phyloP scores from a whole-genome alignment of 2,797 vertebrate genomes.

The Sardinella longiceps region DNA sequence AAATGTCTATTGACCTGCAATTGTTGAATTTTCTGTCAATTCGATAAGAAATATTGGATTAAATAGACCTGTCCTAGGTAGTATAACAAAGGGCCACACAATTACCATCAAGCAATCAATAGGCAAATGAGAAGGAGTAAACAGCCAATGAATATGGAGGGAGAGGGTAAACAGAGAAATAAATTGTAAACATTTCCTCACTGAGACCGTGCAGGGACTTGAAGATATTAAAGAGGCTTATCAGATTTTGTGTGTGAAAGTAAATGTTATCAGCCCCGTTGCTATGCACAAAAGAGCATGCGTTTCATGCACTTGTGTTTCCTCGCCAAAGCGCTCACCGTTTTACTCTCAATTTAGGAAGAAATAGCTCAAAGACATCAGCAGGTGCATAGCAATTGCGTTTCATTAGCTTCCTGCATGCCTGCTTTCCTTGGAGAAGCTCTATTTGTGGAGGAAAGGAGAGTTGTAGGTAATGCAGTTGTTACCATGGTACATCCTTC shows the following conservation, averaged over 20 bases:
- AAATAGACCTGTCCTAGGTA: neutral
- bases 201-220: conserved; percentile 40
- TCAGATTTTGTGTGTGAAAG: conserved; percentile 42
- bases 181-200: conserved; percentile 40
- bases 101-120: conserved; percentile 32
- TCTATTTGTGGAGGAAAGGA: neutral
- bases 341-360: conserved; percentile 50
- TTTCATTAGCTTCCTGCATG: conserved; percentile 6
- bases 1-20: neutral
- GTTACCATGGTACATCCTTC: neutral
- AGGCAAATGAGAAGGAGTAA: conserved; percentile 36
- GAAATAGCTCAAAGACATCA: neutral
- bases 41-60: neutral
- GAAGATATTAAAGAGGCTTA: conserved; percentile 48
- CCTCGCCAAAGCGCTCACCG: conserved; percentile 13
- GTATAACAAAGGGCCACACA: neutral
- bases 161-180: conserved; percentile 39
- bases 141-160: conserved; percentile 40
- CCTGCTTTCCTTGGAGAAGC: neutral
- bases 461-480: conserved; percentile 2
- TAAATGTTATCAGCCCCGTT: neutral
- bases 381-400: conserved; percentile 2
- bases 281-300: neutral
- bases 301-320: conserved; percentile 31
- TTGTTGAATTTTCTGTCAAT: neutral